A percentile compares a stretch with the other conserved stretches of the same genome.
Evolutionary conservation across 2,113 vertebrate species (phyloP).

Genomic region (Percopsis transmontana): DNA sequence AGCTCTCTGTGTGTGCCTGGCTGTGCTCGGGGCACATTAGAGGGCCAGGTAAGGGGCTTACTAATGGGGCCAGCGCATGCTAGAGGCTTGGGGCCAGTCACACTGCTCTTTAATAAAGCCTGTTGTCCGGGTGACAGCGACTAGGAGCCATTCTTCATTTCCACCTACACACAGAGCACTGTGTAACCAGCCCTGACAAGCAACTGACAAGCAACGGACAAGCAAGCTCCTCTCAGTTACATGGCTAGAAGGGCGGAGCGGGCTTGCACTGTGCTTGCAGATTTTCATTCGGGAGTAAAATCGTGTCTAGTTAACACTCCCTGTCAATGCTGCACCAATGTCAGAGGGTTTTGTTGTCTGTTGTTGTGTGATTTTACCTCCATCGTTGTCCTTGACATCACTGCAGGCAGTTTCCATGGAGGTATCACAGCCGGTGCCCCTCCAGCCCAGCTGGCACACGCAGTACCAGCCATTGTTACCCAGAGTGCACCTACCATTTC

Average conservation of each 20-base stretch:
- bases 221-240: conserved; percentile 4
- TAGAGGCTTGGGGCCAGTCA: conserved; percentile 37
- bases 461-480: conserved; percentile 97
- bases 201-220: conserved; percentile 8
- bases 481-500: conserved; percentile 96
- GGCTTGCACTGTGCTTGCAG: background rate
- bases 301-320: conserved; percentile 37
- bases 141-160: conserved; percentile 29
- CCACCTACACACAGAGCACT: conserved; percentile 24
- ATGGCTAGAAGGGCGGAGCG: background rate
- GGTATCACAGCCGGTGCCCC: conserved; percentile 93
- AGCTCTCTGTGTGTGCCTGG: conserved; percentile 61
- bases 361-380: conserved; percentile 82
- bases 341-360: conserved; percentile 35
- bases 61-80: conserved; percentile 44
- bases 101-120: conserved; percentile 45
- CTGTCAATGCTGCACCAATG: conserved; percentile 28
- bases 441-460: conserved; percentile 97
- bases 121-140: conserved; percentile 43
- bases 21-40: conserved; percentile 61
- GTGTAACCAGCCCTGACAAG: conserved; percentile 7
- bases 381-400: conserved; percentile 96
- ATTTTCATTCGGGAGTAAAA: conserved; percentile 42
- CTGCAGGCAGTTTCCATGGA: conserved; percentile 97
- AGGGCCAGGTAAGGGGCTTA: conserved; percentile 49